Conservation (phyloP, 2,113 vertebrate genomes). For the Oncorhynchus masou region DNA sequence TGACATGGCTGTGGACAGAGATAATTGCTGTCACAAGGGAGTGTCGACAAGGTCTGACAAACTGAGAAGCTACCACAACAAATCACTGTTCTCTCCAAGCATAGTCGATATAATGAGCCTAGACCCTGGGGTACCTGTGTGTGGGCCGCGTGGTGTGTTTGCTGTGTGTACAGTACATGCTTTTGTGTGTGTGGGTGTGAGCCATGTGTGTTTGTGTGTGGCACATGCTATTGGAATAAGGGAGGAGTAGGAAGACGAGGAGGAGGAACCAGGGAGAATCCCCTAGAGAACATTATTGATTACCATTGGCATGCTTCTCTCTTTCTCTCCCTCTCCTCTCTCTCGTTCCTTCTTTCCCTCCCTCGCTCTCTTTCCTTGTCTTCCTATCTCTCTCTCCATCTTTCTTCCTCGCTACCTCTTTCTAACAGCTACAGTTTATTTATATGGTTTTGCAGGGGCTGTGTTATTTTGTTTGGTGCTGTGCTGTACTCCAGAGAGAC, state of each 20-base stretch:
- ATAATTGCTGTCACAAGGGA: constrained; percentile 51
- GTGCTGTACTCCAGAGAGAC: constrained; percentile 37
- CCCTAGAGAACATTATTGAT: constrained; percentile 69
- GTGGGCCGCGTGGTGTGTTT: constrained; percentile 11
- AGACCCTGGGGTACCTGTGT: constrained; percentile 54
- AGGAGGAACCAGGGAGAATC: constrained; percentile 48
- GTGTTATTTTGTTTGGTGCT: constrained; percentile 45
- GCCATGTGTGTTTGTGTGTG: not conserved
- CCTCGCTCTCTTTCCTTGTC: not conserved
- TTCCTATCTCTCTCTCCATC: not conserved
- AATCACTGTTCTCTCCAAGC: constrained; percentile 64
- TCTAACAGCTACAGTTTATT: constrained; percentile 46
- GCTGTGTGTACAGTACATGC: not conserved
- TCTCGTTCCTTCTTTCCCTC: not conserved
- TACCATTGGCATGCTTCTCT: constrained; percentile 37
- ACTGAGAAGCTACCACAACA: constrained; percentile 46
- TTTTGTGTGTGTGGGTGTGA: not conserved
- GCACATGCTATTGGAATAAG: not conserved
- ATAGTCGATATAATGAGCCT: constrained; percentile 56
- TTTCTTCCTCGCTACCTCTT: constrained; percentile 1
- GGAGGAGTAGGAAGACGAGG: not conserved
- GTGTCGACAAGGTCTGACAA: constrained; percentile 42
- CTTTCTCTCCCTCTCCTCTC: constrained; percentile 23
- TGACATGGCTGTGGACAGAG: constrained; percentile 50
- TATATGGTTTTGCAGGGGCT: constrained; percentile 49